A percentile compares a stretch with the other conserved stretches of the same genome.
Evolutionary conservation across 2,113 vertebrate genomes (phyloP).

Genomic region (Microcebus ravelobensis): DNA sequence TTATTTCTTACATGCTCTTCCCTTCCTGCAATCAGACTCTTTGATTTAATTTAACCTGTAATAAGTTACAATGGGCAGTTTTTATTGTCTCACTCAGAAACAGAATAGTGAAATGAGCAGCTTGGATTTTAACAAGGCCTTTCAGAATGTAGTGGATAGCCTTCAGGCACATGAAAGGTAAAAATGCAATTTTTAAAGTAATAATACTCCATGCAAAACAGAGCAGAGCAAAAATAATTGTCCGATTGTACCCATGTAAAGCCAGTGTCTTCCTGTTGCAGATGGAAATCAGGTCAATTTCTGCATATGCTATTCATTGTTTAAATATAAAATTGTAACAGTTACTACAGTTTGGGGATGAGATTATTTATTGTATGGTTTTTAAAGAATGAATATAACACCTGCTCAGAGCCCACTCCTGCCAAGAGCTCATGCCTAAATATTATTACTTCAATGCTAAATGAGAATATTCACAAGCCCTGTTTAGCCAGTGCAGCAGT

Average conservation of each 20-base stretch:
- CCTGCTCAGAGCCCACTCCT: conserved; percentile 89
- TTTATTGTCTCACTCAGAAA: conserved; percentile 80
- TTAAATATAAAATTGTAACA: conserved; percentile 83
- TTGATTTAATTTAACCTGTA: conserved; percentile 80
- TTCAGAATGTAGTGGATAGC: conserved; percentile 87
- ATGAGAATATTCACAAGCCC: conserved; percentile 94
- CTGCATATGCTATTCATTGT: conserved; percentile 83
- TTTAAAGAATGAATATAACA: conserved; percentile 86
- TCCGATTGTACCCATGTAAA: conserved; percentile 87
- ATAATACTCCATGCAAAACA: conserved; percentile 91
- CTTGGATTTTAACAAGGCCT: conserved; percentile 87
- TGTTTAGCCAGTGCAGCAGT: conserved; percentile 98
- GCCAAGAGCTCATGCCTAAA: conserved; percentile 90
- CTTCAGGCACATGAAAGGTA: conserved; percentile 90
- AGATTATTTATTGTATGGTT: conserved; percentile 85
- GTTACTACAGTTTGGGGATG: conserved; percentile 86
- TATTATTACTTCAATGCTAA: conserved; percentile 82
- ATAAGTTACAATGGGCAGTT: conserved; percentile 84
- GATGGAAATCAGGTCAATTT: conserved; percentile 88
- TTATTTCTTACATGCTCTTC: conserved; percentile 83
- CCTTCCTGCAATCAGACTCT: conserved; percentile 78
- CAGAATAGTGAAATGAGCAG: conserved; percentile 86
- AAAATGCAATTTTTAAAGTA: conserved; percentile 87
- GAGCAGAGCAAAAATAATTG: conserved; percentile 89
- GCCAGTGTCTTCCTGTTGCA: conserved; percentile 87